Evolutionary conservation across 2,888 invertebrate species (phyloP), one percentile per base, ranked within the genome.

Genomic region (Spialia ferax): DNA sequence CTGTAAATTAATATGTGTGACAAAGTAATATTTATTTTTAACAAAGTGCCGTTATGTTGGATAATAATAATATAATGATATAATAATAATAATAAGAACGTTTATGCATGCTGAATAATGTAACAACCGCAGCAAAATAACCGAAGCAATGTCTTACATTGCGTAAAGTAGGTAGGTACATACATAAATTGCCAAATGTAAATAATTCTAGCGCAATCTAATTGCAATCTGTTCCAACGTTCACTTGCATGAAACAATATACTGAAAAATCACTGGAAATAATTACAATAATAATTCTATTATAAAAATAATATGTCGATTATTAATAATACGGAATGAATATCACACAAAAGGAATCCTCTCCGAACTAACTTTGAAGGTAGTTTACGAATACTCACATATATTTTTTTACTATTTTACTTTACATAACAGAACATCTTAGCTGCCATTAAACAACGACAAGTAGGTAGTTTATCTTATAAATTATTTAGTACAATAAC

Each of bases 131-230:
- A 79, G 72, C 71, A 79, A 78, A 80, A 79, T 78, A 79, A 82
- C 77, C 80, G 79, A 80, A 76, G 82, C 91, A 89, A 91, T 91
- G 92, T 92, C 79, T 84, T 63, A 91, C 92, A 92, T 87, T 81
- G 88, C 87, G 70, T 77, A 77, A 74, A 73, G 75, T 72, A 74
- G 70, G 69, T 70, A 74, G 70, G 70, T 70, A 74, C 67, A 69
- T 75, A 70, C 74, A 72, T 70, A 73, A 76, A 73, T 71, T 79
- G 80, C 81, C 80, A 76, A 80, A 74, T 78, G 82, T 75, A 82
- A 86, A 88, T 83, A 78, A 86, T 81, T 81, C 88, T 89, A 89
- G 88, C 90, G 91, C 92, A 93, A 93, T 93, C 91, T 90, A 87
- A 93, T 93, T 93, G 93, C 91, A 83, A 82, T 77, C 82, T 79